These are phyloP conservation scores for Merluccius polli DNA, from an alignment of 2,797 vertebrate genomes.

Conservation along the genomic window DNA sequence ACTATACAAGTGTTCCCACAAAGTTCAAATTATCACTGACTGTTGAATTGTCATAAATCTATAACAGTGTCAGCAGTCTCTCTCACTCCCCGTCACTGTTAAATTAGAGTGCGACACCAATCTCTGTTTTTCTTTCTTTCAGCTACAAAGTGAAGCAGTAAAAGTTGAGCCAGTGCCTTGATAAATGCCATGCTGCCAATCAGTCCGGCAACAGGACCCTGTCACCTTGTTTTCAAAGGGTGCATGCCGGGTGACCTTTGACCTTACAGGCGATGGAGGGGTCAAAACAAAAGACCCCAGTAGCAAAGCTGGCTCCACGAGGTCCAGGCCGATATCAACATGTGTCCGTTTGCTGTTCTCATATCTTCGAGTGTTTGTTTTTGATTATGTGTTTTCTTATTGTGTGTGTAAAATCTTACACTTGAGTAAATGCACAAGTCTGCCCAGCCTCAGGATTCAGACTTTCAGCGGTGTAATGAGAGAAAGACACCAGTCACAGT, in stretches of 20 bases:
- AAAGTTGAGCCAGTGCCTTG: slow-evolving; percentile 11
- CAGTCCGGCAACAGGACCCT: slow-evolving; percentile 37
- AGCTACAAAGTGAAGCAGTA: neutral
- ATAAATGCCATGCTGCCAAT: slow-evolving; percentile 45
- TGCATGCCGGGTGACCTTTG: slow-evolving; percentile 51
- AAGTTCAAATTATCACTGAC: too few relatives aligned
- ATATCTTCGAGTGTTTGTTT: slow-evolving; percentile 11
- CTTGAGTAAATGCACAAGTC: neutral
- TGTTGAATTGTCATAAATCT: too few relatives aligned
- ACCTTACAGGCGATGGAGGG: slow-evolving; percentile 50
- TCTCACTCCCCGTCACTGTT: neutral
- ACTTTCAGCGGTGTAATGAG: neutral
- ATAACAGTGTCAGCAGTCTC: too few relatives aligned
- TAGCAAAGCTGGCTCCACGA: slow-evolving; percentile 23
- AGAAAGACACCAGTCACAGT: neutral
- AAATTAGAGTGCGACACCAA: neutral
- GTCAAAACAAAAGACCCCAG: slow-evolving; percentile 36
- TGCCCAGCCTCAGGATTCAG: neutral
- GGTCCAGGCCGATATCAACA: slow-evolving; percentile 42
- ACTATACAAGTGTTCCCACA: too few relatives aligned
- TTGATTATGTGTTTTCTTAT: neutral
- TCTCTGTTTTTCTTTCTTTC: neutral
- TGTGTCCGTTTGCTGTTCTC: neutral
- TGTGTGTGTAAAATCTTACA: neutral
- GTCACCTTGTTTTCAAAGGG: slow-evolving; percentile 56